A percentile compares a stretch with the other conserved stretches of the same genome.
Conservation (phyloP, 2,888 invertebrate species). For the Macropis europaea region DNA sequence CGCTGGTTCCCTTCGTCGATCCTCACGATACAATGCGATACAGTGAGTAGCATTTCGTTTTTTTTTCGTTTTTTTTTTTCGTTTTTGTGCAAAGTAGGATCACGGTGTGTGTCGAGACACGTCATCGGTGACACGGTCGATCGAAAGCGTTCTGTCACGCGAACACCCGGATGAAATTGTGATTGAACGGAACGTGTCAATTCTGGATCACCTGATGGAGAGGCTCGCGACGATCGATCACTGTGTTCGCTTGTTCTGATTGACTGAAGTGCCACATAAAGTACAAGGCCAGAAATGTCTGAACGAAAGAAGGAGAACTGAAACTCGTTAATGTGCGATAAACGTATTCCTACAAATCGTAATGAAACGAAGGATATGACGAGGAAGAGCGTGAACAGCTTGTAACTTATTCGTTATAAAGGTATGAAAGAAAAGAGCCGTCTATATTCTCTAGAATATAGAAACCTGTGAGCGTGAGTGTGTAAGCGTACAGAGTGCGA, state of each 20-base stretch:
- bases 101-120: constrained; percentile 1
- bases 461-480: constrained; percentile 35
- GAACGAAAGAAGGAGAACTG: neutral
- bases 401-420: too few relatives aligned
- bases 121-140: neutral
- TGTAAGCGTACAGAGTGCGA: constrained; percentile 51
- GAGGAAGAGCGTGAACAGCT: too few relatives aligned
- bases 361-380: too few relatives aligned
- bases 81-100: constrained; percentile 45
- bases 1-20: neutral
- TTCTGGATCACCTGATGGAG: neutral
- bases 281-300: neutral
- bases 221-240: neutral
- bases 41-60: too few relatives aligned
- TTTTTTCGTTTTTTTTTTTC: too few relatives aligned
- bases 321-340: constrained; percentile 27
- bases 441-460: too few relatives aligned
- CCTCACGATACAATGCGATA: constrained; percentile 23
- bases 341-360: too few relatives aligned
- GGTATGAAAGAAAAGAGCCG: constrained; percentile 1
- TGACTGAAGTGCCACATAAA: neutral
- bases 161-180: neutral
- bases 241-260: neutral
- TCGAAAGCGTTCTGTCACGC: constrained; percentile 10
- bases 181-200: neutral